Base-by-base conservation (phyloP, 2,113 vertebrate genomes). In the Trogon surrucura region DNA sequence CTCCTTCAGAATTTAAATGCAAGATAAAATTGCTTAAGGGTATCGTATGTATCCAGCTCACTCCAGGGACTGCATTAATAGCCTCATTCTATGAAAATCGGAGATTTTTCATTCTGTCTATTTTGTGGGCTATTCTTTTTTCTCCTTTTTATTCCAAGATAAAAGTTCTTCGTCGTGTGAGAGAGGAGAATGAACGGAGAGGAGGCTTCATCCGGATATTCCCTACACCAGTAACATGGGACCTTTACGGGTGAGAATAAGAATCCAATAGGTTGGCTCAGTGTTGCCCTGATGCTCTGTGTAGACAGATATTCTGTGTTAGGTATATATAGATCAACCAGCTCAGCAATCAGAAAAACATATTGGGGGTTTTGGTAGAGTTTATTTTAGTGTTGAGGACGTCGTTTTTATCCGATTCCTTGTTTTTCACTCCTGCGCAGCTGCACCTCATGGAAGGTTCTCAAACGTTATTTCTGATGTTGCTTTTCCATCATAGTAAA, bases 201-300 rank as follows among this genome's bases (percentile, higher is more conserved):
- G 99, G 99, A 48, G 99, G 99, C 79, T 99, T 99, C 77, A 96
- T 99, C 70, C 98, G 99, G 34, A 99, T 99, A 96, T 99, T 99
- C 96, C 99, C 99, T 75, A 99, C 99, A 6, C 97, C 98, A 22
- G 97, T 99, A 92, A 99, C 99, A 5, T 99, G 99, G 99, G 98
- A 98, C 54, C 98, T 98, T 94, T 99, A 99, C 91, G 97, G 99
- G 99, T 99, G 96, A 98, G 97, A 69, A 29, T 38, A 72, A 69
- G n/a, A 77, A 64, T 50, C 16, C 19, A 17, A 5, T 25, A 54
- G 62, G 60, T 41, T 87, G 44, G 10, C 36, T 78, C 25, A 48
- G 36, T 62, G 27, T 77, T 45, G 21, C 47, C 29, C 18, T 74
- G 44, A 12, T 78, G 16, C 21, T 70, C 23, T 23, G 4, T 82